Evolutionary conservation across 2,888 invertebrate genomes (phyloP).

Genomic region (Hipparchia semele): DNA sequence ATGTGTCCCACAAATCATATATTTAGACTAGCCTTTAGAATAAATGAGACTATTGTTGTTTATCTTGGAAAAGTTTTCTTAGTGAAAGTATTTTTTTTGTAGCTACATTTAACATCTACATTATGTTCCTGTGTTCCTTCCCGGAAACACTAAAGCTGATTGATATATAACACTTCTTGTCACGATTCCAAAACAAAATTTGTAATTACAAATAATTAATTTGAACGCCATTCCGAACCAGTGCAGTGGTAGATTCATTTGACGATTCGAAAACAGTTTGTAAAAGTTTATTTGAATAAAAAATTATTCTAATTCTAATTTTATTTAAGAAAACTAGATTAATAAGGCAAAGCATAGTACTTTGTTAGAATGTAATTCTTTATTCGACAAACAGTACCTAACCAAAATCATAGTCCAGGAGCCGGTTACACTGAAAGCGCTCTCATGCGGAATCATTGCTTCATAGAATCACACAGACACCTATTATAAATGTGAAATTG

Average conservation of each 20-base stretch:
- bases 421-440: no score
- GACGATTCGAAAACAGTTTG: no score
- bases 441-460: no score
- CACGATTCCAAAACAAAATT: slow-evolving; percentile 9
- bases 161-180: slow-evolving; percentile 12
- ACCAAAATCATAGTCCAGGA: no score
- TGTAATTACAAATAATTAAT: neutral
- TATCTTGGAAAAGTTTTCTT: slow-evolving; percentile 43
- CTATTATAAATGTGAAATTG: no score
- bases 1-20: slow-evolving; percentile 76
- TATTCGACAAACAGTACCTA: no score
- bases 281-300: no score
- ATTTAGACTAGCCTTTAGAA: slow-evolving; percentile 69
- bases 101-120: slow-evolving; percentile 1
- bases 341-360: neutral
- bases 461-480: no score
- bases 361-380: no score
- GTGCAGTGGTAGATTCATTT: no score
- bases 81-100: slow-evolving; percentile 9
- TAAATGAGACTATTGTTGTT: slow-evolving; percentile 68
- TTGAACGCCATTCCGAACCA: no score
- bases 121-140: neutral
- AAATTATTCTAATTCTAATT: no score
- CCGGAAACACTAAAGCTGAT: slow-evolving; percentile 14
- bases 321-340: neutral